Percentiles rank a stretch among this genome's conserved stretches.
These are phyloP conservation scores for Tachypleus tridentatus DNA, from an alignment of 1,140 invertebrate species.

Conservation along the genomic window DNA sequence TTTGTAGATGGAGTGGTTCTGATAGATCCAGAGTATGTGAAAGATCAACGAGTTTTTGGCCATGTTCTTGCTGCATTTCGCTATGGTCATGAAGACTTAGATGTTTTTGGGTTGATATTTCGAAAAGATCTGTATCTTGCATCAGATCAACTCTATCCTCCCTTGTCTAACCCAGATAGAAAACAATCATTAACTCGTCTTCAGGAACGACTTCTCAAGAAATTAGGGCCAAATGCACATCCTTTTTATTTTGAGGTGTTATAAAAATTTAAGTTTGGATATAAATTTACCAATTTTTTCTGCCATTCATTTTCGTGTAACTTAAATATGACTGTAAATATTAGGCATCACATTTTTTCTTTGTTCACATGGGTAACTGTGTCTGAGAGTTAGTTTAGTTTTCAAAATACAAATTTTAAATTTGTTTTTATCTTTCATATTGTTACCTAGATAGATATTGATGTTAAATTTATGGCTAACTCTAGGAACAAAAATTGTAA, in stretches of 20 bases:
- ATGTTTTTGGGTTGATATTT: slow-evolving; percentile 94
- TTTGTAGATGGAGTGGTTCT: slow-evolving; percentile 85
- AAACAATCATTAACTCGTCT: slow-evolving; percentile 70
- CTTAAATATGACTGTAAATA: too few relatives aligned
- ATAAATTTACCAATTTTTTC: too few relatives aligned
- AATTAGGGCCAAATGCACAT: slow-evolving; percentile 91
- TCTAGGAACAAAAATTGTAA: too few relatives aligned
- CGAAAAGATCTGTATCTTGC: slow-evolving; percentile 94
- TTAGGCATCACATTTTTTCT: too few relatives aligned
- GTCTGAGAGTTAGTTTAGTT: too few relatives aligned
- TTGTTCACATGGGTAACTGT: too few relatives aligned
- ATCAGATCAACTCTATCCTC: slow-evolving; percentile 78
- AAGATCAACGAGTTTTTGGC: slow-evolving; percentile 88
- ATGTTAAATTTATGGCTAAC: too few relatives aligned
- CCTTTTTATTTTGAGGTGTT: slow-evolving; percentile 92
- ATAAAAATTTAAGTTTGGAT: too few relatives aligned
- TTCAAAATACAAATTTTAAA: too few relatives aligned
- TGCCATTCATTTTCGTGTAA: too few relatives aligned
- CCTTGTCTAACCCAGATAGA: slow-evolving; percentile 25
- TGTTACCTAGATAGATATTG: too few relatives aligned
- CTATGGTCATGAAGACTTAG: slow-evolving; percentile 94
- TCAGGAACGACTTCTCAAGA: slow-evolving; percentile 91
- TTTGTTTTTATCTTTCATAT: too few relatives aligned
- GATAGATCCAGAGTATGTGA: slow-evolving; percentile 95
- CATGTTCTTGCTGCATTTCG: slow-evolving; percentile 95